These are phyloP conservation scores for Loris lydekkerianus DNA, from an alignment of 2,797 vertebrate genomes.

Conservation along the genomic window DNA sequence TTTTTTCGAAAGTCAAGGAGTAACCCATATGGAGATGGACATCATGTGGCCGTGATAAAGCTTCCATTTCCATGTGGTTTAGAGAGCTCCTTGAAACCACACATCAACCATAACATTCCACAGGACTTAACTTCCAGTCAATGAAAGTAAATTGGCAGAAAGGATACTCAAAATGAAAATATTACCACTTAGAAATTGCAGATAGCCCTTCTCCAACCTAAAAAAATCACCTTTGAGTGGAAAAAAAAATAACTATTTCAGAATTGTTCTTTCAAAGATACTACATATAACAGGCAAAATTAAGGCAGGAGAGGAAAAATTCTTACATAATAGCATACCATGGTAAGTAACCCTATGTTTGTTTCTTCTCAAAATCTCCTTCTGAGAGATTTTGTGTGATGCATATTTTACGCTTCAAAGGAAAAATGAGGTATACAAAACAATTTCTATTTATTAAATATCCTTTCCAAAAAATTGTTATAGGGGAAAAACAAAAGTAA, in stretches of 20 bases:
- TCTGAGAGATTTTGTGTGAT: background rate
- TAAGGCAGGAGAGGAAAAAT: background rate
- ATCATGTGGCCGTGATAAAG: background rate
- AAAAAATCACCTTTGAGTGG: background rate
- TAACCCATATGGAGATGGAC: background rate
- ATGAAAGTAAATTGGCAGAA: conserved; percentile 33
- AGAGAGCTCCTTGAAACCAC: conserved; percentile 31
- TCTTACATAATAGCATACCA: background rate
- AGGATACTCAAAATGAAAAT: conserved; percentile 51
- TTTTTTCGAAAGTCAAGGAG: background rate
- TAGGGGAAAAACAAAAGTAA: background rate
- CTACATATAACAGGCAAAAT: background rate
- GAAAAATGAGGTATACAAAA: background rate
- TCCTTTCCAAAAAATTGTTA: conserved; percentile 1
- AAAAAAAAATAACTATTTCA: conserved; percentile 28
- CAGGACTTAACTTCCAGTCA: background rate
- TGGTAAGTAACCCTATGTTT: background rate
- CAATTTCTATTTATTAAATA: background rate
- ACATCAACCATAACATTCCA: background rate
- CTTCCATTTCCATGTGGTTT: background rate
- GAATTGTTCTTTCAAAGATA: conserved; percentile 38
- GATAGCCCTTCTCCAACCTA: background rate
- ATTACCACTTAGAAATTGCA: conserved; percentile 27
- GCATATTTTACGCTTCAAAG: conserved; percentile 23
- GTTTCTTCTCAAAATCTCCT: background rate